These are phyloP conservation scores for Thaleichthys pacificus DNA, from an alignment of 2,797 vertebrate species.

Conservation along the genomic window DNA sequence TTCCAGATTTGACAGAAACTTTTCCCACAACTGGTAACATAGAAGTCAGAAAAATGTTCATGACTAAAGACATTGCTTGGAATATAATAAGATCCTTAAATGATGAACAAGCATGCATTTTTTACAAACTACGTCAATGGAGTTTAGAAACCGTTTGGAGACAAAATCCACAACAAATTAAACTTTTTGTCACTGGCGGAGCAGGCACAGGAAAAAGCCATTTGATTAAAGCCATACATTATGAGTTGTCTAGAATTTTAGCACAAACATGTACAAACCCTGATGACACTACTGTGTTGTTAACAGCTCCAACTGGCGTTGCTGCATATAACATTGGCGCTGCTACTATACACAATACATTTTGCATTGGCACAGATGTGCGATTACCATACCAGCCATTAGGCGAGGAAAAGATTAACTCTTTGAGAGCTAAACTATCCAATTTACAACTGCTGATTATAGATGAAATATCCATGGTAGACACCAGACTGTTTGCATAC, in stretches of 20 bases:
- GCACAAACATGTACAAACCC: background rate
- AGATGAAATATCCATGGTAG: constrained; percentile 46
- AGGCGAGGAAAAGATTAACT: constrained; percentile 30
- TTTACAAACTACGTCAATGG: constrained; percentile 18
- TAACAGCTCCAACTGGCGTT: constrained; percentile 33
- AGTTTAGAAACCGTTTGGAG: background rate
- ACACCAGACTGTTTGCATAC: constrained; percentile 29
- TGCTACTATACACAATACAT: constrained; percentile 23
- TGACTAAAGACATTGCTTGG: background rate
- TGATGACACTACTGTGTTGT: background rate
- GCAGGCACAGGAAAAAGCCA: no score
- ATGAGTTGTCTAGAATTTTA: background rate
- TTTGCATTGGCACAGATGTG: constrained; percentile 13
- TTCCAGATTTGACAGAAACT: constrained; percentile 4
- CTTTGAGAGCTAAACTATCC: constrained; percentile 10
- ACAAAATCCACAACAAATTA: no score
- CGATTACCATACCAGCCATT: constrained; percentile 25
- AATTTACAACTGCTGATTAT: constrained; percentile 35
- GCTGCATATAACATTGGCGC: constrained; percentile 28
- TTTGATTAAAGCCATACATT: no score
- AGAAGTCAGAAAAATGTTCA: background rate
- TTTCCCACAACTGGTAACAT: background rate
- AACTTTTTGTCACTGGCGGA: background rate
- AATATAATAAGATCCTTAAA: constrained; percentile 3
- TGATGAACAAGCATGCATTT: background rate